phyloP scores from a whole-genome alignment of 2,888 invertebrate genomes.

The Seira musarum region DNA sequence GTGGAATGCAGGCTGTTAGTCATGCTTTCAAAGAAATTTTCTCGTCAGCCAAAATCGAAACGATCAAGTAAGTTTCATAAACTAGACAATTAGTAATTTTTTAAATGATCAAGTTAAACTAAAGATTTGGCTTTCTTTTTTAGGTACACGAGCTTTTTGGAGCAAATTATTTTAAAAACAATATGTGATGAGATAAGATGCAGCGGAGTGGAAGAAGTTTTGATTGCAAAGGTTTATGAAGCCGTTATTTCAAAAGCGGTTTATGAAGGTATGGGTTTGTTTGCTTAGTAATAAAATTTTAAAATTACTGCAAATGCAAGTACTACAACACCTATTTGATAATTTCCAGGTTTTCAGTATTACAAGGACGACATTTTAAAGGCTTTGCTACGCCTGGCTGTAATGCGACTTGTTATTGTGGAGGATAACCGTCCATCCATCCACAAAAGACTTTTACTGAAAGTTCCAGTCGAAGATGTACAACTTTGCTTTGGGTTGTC shows the following conservation, averaged over 20 bases:
- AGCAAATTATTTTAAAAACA: conserved; percentile 57
- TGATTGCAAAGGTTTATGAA: conserved; percentile 51
- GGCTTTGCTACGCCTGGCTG: conserved; percentile 54
- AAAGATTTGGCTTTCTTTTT: too few relatives aligned
- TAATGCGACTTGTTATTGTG: conserved; percentile 57
- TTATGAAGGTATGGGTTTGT: conserved; percentile 57
- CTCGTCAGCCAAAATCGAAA: conserved; percentile 87
- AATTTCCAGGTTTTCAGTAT: conserved; percentile 45
- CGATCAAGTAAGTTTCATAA: conserved; percentile 77
- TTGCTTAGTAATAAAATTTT: neutral
- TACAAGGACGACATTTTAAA: conserved; percentile 51
- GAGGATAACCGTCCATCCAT: conserved; percentile 56
- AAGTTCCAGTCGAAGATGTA: conserved; percentile 65
- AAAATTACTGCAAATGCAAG: neutral
- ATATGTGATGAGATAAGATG: conserved; percentile 56
- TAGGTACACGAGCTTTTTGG: conserved; percentile 63
- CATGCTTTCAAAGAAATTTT: conserved; percentile 90
- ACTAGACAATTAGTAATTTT: conserved; percentile 1
- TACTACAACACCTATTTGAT: neutral
- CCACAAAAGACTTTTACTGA: conserved; percentile 61
- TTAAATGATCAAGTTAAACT: too few relatives aligned
- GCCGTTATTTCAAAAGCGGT: conserved; percentile 42
- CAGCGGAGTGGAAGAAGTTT: conserved; percentile 64
- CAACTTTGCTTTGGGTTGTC: conserved; percentile 63
- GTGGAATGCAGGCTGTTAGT: conserved; percentile 82